Evolutionary conservation across 1,140 invertebrate genomes (phyloP).

Genomic region (Drosophila nigromelanica): DNA sequence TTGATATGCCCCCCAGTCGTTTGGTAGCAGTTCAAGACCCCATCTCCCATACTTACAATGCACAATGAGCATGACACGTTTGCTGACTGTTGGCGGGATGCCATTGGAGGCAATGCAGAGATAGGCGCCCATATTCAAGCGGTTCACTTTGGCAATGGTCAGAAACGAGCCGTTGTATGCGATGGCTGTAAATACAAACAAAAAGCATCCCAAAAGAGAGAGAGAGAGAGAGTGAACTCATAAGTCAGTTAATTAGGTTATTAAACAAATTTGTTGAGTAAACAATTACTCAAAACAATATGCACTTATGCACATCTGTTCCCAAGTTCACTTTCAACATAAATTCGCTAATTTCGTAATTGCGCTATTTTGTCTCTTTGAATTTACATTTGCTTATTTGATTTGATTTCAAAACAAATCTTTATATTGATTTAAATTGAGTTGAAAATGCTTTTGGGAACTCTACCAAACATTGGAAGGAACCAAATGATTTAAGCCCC

Average conservation of each 20-base stretch:
- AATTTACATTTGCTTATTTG: too few species aligned
- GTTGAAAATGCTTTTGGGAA: neutral
- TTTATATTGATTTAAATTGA: too few species aligned
- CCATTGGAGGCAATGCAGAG: constrained; percentile 94
- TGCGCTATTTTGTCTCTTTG: too few species aligned
- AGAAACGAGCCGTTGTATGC: constrained; percentile 89
- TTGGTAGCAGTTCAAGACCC: constrained; percentile 1
- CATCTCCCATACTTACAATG: constrained; percentile 89
- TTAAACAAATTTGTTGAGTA: constrained; percentile 23
- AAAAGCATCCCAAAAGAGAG: neutral
- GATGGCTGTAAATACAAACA: constrained; percentile 84
- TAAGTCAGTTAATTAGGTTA: constrained; percentile 15
- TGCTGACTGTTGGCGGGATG: constrained; percentile 93
- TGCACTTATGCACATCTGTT: neutral
- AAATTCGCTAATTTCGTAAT: too few species aligned
- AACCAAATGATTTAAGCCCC: neutral
- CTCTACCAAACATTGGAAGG: too few species aligned
- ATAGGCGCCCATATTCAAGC: constrained; percentile 95
- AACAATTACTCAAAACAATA: constrained; percentile 4
- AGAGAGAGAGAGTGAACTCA: constrained; percentile 20
- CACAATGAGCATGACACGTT: constrained; percentile 93
- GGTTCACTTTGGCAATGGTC: constrained; percentile 91
- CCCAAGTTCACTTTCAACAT: neutral
- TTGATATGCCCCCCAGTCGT: constrained; percentile 59
- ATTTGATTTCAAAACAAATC: too few species aligned